Evolutionary conservation across 2,797 vertebrate species (phyloP).

Genomic region (Phataginus tricuspis): DNA sequence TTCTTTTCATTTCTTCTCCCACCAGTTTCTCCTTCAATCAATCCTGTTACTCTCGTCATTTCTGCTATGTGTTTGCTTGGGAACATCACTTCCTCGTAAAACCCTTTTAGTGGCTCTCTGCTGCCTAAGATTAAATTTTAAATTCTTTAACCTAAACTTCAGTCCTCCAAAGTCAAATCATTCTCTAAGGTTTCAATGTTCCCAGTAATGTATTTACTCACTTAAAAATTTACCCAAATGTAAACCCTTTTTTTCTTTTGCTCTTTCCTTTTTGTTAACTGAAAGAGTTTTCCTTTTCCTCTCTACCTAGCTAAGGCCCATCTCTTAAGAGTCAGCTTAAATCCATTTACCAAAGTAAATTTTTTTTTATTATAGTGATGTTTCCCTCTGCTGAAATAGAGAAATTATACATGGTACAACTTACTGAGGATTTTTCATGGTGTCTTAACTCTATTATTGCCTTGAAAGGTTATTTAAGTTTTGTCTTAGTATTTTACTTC

Average conservation of each 20-base stretch:
- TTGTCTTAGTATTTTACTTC: background rate
- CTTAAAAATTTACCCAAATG: background rate
- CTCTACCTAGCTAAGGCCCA: background rate
- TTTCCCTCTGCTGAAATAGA: background rate
- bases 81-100: background rate
- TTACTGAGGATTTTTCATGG: background rate
- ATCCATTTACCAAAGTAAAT: background rate
- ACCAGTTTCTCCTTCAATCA: background rate
- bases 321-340: slow-evolving; percentile 11
- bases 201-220: background rate
- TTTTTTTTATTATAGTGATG: background rate
- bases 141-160: background rate
- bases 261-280: background rate
- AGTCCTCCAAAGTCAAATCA: background rate
- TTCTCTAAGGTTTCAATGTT: background rate
- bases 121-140: background rate
- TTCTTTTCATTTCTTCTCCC: background rate
- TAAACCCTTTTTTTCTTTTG: background rate
- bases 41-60: background rate
- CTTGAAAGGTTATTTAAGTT: background rate
- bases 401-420: background rate
- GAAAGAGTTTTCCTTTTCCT: background rate
- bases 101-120: background rate
- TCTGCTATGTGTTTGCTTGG: background rate
- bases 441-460: background rate